Evolutionary conservation across 2,113 vertebrate species (phyloP).

Genomic region (Synchiropus splendidus): DNA sequence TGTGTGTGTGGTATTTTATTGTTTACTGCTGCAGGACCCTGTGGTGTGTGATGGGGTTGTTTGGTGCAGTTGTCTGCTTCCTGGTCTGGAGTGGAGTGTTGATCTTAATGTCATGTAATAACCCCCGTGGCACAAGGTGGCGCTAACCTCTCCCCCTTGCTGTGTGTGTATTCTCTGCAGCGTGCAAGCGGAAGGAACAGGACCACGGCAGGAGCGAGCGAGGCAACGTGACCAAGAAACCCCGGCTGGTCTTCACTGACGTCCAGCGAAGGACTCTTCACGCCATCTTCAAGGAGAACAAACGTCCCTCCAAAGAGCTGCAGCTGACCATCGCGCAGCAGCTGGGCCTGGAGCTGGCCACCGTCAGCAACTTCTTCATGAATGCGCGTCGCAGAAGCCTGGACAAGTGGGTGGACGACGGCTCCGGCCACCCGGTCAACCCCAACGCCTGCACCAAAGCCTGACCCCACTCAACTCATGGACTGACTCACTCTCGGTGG

Average conservation of each 20-base stretch:
- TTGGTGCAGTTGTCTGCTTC: too few species aligned
- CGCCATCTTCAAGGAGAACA: conserved; percentile 99
- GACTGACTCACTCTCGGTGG: conserved; percentile 77
- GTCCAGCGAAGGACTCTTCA: conserved; percentile 97
- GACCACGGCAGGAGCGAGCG: conserved; percentile 84
- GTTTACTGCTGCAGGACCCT: too few species aligned
- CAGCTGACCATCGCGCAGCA: conserved; percentile 99
- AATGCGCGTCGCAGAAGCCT: conserved; percentile 94
- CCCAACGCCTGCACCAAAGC: conserved; percentile 98
- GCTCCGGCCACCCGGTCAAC: conserved; percentile 79
- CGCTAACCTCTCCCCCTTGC: conserved; percentile 4
- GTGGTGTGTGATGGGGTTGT: too few species aligned
- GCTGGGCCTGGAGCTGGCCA: conserved; percentile 94
- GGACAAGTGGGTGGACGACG: conserved; percentile 98
- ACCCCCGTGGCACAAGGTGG: too few species aligned
- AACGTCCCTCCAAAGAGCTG: conserved; percentile 98
- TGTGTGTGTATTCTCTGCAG: conserved; percentile 56
- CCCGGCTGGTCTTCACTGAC: conserved; percentile 95
- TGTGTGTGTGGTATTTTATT: too few species aligned
- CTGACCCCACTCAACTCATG: conserved; percentile 67
- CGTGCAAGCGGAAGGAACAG: conserved; percentile 97
- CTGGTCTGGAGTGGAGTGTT: too few species aligned
- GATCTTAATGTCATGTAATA: too few species aligned
- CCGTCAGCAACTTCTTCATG: conserved; percentile 99
- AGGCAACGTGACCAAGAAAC: conserved; percentile 88